A percentile compares a stretch with the other conserved stretches of the same genome.
Conservation (phyloP, 2,113 vertebrate species). For the Lampris incognitus region DNA sequence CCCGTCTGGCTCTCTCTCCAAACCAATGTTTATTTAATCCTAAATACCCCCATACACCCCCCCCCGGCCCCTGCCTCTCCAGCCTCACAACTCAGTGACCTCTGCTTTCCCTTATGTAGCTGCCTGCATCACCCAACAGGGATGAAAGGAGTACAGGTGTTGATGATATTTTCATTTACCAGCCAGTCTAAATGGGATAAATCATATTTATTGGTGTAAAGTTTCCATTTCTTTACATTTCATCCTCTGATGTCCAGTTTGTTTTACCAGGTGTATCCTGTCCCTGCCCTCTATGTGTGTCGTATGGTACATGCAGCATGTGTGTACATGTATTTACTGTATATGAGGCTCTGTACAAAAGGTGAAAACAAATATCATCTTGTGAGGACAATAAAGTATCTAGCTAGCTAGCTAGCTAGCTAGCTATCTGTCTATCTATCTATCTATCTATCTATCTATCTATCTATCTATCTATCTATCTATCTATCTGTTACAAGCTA, state of each 20-base stretch:
- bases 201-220: slow-evolving; percentile 1
- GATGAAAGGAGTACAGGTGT: slow-evolving; percentile 16
- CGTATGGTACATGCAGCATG: too few species aligned
- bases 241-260: neutral
- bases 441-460: too few species aligned
- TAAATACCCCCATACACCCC: neutral
- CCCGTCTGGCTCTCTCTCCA: slow-evolving; percentile 40
- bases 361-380: too few species aligned
- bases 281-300: too few species aligned
- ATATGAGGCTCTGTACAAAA: too few species aligned
- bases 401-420: too few species aligned
- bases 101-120: slow-evolving; percentile 48
- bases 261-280: too few species aligned
- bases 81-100: slow-evolving; percentile 64
- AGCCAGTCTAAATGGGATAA: slow-evolving; percentile 12
- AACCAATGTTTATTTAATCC: slow-evolving; percentile 8
- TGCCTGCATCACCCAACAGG: slow-evolving; percentile 16
- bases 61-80: neutral
- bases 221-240: slow-evolving; percentile 14
- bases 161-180: neutral
- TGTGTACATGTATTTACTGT: too few species aligned
- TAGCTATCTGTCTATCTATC: too few species aligned
- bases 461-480: too few species aligned
- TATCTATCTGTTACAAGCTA: neutral
- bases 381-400: too few species aligned